Evolutionary conservation across 1,140 invertebrate species (phyloP).

Genomic region (Littorina saxatilis): DNA sequence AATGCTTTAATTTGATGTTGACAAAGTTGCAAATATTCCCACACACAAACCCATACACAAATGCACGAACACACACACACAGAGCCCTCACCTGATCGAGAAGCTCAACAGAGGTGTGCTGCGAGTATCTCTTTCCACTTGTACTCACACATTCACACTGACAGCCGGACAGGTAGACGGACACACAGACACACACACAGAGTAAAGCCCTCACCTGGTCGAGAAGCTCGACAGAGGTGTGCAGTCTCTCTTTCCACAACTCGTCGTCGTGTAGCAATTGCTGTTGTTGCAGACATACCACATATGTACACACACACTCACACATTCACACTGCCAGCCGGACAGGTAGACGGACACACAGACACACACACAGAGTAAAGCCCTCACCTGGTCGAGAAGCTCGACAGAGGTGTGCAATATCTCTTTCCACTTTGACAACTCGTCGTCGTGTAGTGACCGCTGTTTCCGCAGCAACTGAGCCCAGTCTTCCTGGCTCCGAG

Average conservation of each 20-base stretch:
- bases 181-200: not conserved
- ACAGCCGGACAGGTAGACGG: not conserved
- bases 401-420: slow-evolving; percentile 77
- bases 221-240: slow-evolving; percentile 63
- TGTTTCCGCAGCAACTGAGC: slow-evolving; percentile 85
- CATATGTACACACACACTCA: not conserved
- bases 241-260: slow-evolving; percentile 84
- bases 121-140: not conserved
- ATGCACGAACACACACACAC: slow-evolving; percentile 13
- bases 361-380: too few relatives aligned
- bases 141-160: not conserved
- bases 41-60: not conserved
- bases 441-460: slow-evolving; percentile 84
- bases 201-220: too few relatives aligned
- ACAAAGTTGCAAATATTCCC: too few relatives aligned
- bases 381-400: slow-evolving; percentile 69
- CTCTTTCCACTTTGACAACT: slow-evolving; percentile 86
- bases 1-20: too few relatives aligned
- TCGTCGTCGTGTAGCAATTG: slow-evolving; percentile 82
- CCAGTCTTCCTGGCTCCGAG: slow-evolving; percentile 86
- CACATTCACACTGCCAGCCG: not conserved
- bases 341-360: slow-evolving; percentile 10
- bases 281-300: not conserved
- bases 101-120: not conserved
- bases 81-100: not conserved